phyloP scores from a whole-genome alignment of 2,113 vertebrate species.

The Climacteris rufus region DNA sequence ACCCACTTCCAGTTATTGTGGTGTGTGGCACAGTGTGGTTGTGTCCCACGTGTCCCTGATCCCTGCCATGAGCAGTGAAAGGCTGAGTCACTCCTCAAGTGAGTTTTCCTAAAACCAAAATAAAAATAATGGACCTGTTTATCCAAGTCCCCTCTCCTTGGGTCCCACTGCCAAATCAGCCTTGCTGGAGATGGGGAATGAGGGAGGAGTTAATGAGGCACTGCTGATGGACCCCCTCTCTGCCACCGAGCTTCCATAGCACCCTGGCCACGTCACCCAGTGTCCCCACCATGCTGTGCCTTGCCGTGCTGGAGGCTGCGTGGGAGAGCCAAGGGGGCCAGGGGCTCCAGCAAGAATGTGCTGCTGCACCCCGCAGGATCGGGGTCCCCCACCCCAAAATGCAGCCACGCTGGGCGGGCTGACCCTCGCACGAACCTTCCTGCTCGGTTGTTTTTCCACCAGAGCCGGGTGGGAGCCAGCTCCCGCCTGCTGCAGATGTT shows the following conservation, averaged over 20 bases:
- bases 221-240: fast-evolving
- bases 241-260: not conserved
- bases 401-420: fast-evolving
- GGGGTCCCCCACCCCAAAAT: not conserved
- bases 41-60: not conserved
- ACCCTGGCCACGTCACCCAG: not conserved
- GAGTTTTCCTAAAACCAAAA: not conserved
- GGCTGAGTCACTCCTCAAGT: not conserved
- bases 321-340: fast-evolving
- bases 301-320: not conserved
- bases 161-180: not conserved
- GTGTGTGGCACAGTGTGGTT: not conserved
- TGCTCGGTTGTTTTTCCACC: not conserved
- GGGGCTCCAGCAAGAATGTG: not conserved
- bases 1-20: not conserved
- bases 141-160: not conserved
- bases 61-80: fast-evolving
- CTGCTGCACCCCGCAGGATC: fast-evolving
- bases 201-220: not conserved
- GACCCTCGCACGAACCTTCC: not conserved
- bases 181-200: fast-evolving
- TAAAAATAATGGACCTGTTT: not conserved
- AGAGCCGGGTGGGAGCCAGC: not conserved
- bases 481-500: conserved; percentile 35
- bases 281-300: not conserved